Conservation (phyloP, 2,113 vertebrate genomes). For the Corythornis madagascariensis region DNA sequence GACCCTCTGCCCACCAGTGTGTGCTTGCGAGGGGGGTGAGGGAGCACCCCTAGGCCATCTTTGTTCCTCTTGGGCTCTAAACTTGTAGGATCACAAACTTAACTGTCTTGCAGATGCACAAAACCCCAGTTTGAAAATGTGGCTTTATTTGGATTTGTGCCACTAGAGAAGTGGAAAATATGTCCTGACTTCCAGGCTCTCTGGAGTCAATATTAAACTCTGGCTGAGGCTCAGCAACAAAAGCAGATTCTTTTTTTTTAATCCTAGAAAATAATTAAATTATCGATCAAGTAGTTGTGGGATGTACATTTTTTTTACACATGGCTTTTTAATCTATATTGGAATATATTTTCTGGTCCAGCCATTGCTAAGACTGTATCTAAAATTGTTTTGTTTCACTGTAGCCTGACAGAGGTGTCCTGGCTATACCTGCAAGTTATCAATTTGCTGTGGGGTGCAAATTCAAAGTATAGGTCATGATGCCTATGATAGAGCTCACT, state of each 20-base stretch:
- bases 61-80: not conserved
- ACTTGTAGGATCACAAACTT: not conserved
- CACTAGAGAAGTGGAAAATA: not conserved
- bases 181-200: not conserved
- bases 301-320: fast-evolving
- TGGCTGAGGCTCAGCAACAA: not conserved
- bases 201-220: not conserved
- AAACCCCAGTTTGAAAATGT: not conserved
- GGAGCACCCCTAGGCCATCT: not conserved
- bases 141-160: not conserved
- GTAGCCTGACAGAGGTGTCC: not conserved
- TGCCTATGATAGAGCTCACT: not conserved
- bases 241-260: not conserved
- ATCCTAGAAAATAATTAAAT: not conserved
- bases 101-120: not conserved
- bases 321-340: fast-evolving
- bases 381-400: not conserved
- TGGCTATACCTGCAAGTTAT: not conserved
- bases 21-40: fast-evolving
- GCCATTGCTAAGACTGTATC: not conserved
- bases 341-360: not conserved
- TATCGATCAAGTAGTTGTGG: not conserved
- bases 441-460: not conserved
- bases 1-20: not conserved
- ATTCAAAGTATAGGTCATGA: not conserved